Evolutionary conservation across 1,140 invertebrate genomes (phyloP).

Genomic region (Leguminivora glycinivorella): DNA sequence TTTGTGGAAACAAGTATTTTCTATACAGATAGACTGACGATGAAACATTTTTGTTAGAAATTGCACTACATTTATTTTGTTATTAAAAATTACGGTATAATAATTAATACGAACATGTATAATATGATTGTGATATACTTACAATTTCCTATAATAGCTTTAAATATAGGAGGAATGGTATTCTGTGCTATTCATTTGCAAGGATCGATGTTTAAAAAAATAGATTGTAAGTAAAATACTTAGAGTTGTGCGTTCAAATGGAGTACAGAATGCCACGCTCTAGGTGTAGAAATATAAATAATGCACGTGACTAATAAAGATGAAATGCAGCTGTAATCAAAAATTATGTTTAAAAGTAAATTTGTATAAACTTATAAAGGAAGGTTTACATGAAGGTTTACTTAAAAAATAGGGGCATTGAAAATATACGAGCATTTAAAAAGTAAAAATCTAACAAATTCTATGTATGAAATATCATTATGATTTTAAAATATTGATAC

Average conservation of each 20-base stretch:
- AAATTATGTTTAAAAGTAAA: background rate
- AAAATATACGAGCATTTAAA: too few species aligned
- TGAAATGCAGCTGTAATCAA: background rate
- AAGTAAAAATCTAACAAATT: too few species aligned
- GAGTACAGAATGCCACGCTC: slow-evolving; percentile 17
- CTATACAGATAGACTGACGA: background rate
- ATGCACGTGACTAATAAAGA: background rate
- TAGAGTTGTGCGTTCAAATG: background rate
- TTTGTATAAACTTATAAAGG: background rate
- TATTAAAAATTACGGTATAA: slow-evolving; percentile 30
- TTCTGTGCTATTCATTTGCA: background rate
- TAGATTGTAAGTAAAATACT: background rate
- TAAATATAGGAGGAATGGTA: slow-evolving; percentile 34
- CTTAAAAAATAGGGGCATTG: too few species aligned
- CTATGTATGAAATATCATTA: too few species aligned
- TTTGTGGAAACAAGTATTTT: background rate
- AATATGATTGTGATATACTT: slow-evolving; percentile 41
- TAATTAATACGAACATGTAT: slow-evolving; percentile 28
- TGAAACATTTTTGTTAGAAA: background rate
- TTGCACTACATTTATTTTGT: background rate
- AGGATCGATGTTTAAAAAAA: background rate
- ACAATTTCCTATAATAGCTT: slow-evolving; percentile 48
- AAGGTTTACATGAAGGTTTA: too few species aligned
- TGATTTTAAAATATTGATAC: too few species aligned
- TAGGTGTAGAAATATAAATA: slow-evolving; percentile 15